Conservation (phyloP, 2,113 vertebrate genomes). For the Mustelus asterias region DNA sequence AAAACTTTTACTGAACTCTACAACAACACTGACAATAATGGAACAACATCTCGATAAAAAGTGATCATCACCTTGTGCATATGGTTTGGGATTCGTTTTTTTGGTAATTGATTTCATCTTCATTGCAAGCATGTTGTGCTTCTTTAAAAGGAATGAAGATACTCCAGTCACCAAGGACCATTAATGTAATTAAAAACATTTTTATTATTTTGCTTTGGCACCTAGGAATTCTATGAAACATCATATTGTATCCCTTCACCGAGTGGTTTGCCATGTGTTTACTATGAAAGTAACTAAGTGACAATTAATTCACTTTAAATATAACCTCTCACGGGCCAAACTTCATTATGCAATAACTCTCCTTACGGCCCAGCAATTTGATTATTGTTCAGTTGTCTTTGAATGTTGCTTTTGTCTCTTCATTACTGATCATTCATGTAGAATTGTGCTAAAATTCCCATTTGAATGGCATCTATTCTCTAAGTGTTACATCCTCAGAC, state of each 20-base stretch:
- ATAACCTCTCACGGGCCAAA: background rate
- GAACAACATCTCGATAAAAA: background rate
- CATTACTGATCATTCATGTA: background rate
- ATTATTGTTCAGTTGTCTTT: constrained; percentile 3
- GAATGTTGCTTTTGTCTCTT: constrained; percentile 1
- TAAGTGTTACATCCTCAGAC: background rate
- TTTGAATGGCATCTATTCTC: background rate
- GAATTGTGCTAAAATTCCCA: constrained; percentile 17
- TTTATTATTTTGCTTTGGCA: background rate
- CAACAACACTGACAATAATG: background rate
- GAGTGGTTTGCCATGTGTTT: background rate
- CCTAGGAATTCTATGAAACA: background rate
- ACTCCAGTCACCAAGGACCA: background rate
- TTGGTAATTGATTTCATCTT: background rate
- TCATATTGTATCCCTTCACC: background rate
- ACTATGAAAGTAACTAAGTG: background rate
- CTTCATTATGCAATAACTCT: background rate
- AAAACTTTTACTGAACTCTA: background rate
- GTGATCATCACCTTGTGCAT: background rate
- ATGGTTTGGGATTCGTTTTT: background rate
- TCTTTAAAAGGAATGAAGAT: background rate
- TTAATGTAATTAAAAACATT: constrained; percentile 22
- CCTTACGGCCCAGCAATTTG: background rate
- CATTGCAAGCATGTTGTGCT: background rate
- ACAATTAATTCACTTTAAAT: constrained; percentile 16